Base-by-base conservation (phyloP, 2,888 invertebrate genomes). In the Meiosimyza platycephala region DNA sequence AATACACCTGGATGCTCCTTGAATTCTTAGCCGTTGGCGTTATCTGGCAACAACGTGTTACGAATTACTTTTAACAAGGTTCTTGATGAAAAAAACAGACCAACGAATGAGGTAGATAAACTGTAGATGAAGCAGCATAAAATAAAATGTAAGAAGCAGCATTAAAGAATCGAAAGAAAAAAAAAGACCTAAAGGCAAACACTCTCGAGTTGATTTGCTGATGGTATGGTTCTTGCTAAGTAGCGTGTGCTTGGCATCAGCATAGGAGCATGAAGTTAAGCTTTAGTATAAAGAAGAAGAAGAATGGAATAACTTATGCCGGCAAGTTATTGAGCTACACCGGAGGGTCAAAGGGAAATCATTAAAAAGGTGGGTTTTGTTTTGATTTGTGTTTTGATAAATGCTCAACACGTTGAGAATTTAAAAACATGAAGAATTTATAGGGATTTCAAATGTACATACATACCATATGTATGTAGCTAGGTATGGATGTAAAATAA, bases 21-120 rank as follows among this genome's bases (percentile, higher is more conserved):
- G 51, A 47, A 22, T 59, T 73, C 63, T 51, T 52, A 57, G 74
- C 74, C 75, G 74, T 73, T 73, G 78, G 82, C 83, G 81, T 85
- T 84, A 84, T 84, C 84, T 84, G 81, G 83, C 83, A 84, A 84
- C 85, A 84, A 85, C 85, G 85, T 84, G 85, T 85, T 84, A 84
- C 84, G 84, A 84, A 84, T 84, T 84, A 84, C 84, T 82, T 84
- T 85, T 85, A 84, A 84, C 84, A 84, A 84, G 85, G 82, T 84
- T 83, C 84, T 85, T 85, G 76, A 84, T n/a, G n/a, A 82, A 80
- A 67, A 62, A 40, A 16, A 48, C 40, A 67, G 55, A 67, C 40
- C 40, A 40, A 40, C 6, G 40, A 40, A 40, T 40, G 40, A 40
- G 40, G 40, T 40, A 84, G 85, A 84, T 84, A 84, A 84, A 81